A percentile compares a stretch with the other conserved stretches of the same genome.
phyloP scores from a whole-genome alignment of 2,888 invertebrate species.

The Drosophila paramelanica region DNA sequence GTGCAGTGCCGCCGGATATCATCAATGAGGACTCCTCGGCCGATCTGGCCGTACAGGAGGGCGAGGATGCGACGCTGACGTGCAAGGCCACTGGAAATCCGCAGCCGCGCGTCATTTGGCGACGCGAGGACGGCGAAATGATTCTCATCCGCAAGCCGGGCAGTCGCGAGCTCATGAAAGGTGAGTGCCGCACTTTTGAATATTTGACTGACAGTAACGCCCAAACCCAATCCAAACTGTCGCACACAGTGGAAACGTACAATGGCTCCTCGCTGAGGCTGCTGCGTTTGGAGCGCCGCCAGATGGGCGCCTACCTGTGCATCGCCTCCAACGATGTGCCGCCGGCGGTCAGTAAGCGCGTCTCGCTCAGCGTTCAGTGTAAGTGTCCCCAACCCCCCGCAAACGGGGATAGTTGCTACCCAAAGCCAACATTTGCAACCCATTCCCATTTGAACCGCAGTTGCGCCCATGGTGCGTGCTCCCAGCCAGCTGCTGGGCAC shows the following conservation, averaged over 20 bases:
- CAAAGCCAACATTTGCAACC: background rate
- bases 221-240: background rate
- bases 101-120: conserved; percentile 91
- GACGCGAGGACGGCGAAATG: conserved; percentile 90
- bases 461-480: conserved; percentile 94
- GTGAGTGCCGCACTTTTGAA: conserved; percentile 58
- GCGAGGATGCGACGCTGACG: conserved; percentile 90
- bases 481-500: conserved; percentile 95
- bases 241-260: conserved; percentile 88
- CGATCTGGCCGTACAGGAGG: conserved; percentile 91
- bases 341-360: conserved; percentile 94
- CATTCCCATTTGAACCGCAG: conserved; percentile 85
- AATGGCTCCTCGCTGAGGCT: conserved; percentile 91
- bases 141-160: conserved; percentile 87
- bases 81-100: conserved; percentile 94
- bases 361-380: conserved; percentile 95
- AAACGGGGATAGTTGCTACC: background rate
- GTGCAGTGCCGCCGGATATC: conserved; percentile 91
- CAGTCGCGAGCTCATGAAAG: conserved; percentile 84
- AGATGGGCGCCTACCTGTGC: conserved; percentile 96
- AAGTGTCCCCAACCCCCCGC: conserved; percentile 85
- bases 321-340: conserved; percentile 97
- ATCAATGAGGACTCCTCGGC: conserved; percentile 91
- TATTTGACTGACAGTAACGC: background rate
- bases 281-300: conserved; percentile 92